Base-by-base conservation (phyloP, 2,797 vertebrate genomes). In the Sternotherus odoratus region DNA sequence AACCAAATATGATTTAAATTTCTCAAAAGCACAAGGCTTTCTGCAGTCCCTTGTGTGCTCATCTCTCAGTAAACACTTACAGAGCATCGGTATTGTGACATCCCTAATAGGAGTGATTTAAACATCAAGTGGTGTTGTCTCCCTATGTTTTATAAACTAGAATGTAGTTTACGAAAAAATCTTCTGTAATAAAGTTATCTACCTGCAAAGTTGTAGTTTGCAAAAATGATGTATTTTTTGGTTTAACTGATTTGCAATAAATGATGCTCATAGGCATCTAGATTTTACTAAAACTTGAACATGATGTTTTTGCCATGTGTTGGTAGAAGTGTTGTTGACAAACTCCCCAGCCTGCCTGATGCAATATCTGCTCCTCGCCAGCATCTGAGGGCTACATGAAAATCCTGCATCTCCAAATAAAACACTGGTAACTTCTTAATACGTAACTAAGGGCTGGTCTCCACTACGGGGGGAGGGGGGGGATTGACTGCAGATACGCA, bases 191-290 rank as follows among this genome's bases (percentile, higher is more conserved):
- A 98, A 98, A 98, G 95, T 97, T 98, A 98, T 97, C 96, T 98
- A 98, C 97, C 94, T 98, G 98, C 98, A 98, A 98, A 98, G 97
- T 98, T 99, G 98, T 99, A 99, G 98, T 98, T 98, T 98, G 98
- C 95, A 96, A 97, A 98, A 97, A 97, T 98, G 97, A 97, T 98
- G 97, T 98, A 98, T 99, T 98, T 98, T 98, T 97, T 97, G 97
- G 98, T 98, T 98, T 99, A 98, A 97, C 97, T 97, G 96, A 98
- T 98, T 98, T 99, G 99, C 99, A 99, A 99, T 99, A 99, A 99
- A 99, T 91, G 96, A 97, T 98, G 97, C 98, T 87, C 94, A 95
- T 87, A 89, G 97, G 97, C 98, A 97, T 98, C 97, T 97, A 95
- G 92, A 96, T 97, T 97, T 98, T 94, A 97, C 97, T 95, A 96